Conservation (phyloP, 2,113 vertebrate genomes). For the Petrocephalus zakoni region DNA sequence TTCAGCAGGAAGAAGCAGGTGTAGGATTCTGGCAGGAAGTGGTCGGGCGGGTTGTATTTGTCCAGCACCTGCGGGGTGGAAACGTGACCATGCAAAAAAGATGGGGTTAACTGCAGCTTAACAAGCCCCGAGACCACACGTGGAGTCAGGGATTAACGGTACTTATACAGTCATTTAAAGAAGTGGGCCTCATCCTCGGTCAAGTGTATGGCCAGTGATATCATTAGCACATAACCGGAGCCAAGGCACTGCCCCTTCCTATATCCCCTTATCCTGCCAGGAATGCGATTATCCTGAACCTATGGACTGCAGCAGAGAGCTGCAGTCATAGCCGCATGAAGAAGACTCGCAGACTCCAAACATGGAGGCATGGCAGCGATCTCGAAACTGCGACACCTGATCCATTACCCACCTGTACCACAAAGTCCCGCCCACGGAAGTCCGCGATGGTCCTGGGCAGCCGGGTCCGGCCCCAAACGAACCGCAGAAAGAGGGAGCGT, state of each 20-base stretch:
- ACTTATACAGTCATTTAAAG: not conserved
- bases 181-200: not conserved
- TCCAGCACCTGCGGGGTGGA: slow-evolving; percentile 79
- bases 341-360: not conserved
- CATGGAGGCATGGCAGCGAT: not conserved
- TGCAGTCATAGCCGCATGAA: not conserved
- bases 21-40: slow-evolving; percentile 97
- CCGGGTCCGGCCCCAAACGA: slow-evolving; percentile 94
- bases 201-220: not conserved
- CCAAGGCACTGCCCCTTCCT: not conserved
- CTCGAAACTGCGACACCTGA: no score
- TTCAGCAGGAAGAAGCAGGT: slow-evolving; percentile 98
- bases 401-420: slow-evolving; percentile 78
- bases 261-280: not conserved
- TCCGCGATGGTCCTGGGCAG: slow-evolving; percentile 96
- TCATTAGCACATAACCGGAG: not conserved
- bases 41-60: slow-evolving; percentile 96
- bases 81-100: not conserved
- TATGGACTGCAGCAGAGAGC: not conserved
- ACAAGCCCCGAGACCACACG: not conserved
- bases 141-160: not conserved
- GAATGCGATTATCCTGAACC: not conserved
- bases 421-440: slow-evolving; percentile 92
- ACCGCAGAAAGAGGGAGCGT: slow-evolving; percentile 89
- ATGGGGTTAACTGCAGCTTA: not conserved